phyloP scores from a whole-genome alignment of 2,113 vertebrate species.

The Puma concolor region DNA sequence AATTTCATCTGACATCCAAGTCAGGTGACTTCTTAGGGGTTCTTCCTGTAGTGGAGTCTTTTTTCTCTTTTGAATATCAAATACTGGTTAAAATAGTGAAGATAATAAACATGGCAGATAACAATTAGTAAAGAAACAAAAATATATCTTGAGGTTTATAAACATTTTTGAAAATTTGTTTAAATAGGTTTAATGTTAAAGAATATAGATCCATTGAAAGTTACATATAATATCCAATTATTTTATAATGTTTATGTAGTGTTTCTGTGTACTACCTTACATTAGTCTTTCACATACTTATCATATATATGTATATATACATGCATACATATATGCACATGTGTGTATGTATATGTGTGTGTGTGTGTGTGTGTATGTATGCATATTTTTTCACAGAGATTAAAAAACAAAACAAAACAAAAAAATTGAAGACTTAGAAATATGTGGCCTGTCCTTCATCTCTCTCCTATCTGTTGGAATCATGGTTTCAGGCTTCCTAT shows the following conservation, averaged over 20 bases:
- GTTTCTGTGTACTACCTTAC: neutral
- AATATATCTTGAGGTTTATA: neutral
- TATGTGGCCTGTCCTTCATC: neutral
- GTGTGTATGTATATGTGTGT: neutral
- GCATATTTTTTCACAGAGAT: neutral
- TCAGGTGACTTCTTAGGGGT: neutral
- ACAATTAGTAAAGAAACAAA: neutral
- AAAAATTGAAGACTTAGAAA: constrained; percentile 22
- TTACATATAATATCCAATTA: neutral
- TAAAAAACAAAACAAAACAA: neutral
- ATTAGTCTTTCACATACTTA: neutral
- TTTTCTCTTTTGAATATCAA: neutral
- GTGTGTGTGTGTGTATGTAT: neutral
- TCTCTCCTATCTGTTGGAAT: neutral
- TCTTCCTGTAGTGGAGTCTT: neutral
- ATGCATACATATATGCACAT: neutral
- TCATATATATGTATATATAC: neutral
- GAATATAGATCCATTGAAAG: neutral
- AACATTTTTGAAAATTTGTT: neutral
- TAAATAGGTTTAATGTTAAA: neutral
- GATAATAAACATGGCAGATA: neutral
- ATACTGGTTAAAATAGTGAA: neutral
- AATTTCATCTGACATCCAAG: neutral
- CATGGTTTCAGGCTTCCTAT: neutral
- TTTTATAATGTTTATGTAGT: neutral